Conservation (phyloP, 2,797 vertebrate species). For the Macropus fuliginosus region DNA sequence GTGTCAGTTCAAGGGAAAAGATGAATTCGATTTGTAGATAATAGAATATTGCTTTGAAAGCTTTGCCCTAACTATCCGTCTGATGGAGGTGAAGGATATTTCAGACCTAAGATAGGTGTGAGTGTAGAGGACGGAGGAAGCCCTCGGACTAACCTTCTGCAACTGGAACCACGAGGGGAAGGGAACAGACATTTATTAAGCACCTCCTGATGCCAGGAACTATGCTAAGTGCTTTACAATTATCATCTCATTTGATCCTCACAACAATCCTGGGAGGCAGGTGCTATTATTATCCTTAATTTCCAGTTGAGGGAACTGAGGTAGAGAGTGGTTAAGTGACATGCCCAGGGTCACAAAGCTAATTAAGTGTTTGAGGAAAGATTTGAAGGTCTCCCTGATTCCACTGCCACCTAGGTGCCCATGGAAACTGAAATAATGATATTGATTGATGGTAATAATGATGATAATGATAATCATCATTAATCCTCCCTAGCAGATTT, state of each 20-base stretch:
- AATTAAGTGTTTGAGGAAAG: not conserved
- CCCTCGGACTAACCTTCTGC: not conserved
- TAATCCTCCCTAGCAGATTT: too few species aligned
- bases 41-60: not conserved
- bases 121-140: not conserved
- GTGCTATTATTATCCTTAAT: not conserved
- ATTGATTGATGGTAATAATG: not conserved
- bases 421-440: not conserved
- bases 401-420: not conserved
- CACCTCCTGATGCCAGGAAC: not conserved
- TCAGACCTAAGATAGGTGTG: not conserved
- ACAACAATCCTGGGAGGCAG: not conserved
- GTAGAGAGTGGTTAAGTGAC: not conserved
- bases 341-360: not conserved
- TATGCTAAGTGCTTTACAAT: not conserved
- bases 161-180: not conserved
- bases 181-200: not conserved
- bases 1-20: not conserved
- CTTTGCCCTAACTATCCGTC: not conserved
- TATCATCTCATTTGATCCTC: not conserved
- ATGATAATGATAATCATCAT: too few species aligned
- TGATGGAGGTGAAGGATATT: not conserved
- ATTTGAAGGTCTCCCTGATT: not conserved
- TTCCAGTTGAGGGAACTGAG: not conserved
- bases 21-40: not conserved